Base-by-base conservation (phyloP, 2,797 vertebrate species). In the Schizothorax lantsangensis region DNA sequence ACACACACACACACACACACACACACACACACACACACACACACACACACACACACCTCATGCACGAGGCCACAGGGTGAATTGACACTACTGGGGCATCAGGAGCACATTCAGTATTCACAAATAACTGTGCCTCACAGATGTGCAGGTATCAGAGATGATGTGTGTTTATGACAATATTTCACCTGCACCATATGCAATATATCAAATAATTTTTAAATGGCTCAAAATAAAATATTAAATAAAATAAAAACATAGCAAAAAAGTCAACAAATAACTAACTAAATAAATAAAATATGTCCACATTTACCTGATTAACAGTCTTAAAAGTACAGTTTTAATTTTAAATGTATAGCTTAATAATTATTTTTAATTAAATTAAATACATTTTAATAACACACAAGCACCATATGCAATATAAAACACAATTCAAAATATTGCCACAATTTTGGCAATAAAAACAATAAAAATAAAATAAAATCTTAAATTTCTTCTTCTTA, bases 51-150 rank as follows among this genome's bases (percentile, higher is more conserved):
- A 19, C 15, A 64, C 26, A 30, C 33, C 45, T 49, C 81, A 83
- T 87, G 30, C 49, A 83, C 57, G 74, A 89, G 69, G 40, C 0
- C 23, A 72, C 68, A 64, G 85, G 52, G 87, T 88, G 87, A 82
- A 75, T 83, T 89, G 79, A 89, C 87, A 23, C 57, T 10, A 62
- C 4, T 11, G 10, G 57, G 23, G n/a, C 57, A 62, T 62, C n/a
- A 62, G 59, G 59, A 62, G 3, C 59, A 71, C 36, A 82, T 79
- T 85, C 54, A 71, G 57, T 47, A 45, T 38, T 68, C 72, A 83
- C 43, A 78, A 69, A 79, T 84, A 86, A 85, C 49, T 19, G 52
- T 19, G 52, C 17, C 2, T 54, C 59, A 62, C 14, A 17, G 14
- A 68, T 36, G 15, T 68, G 30, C 6, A 9, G 5, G 64, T 0